A percentile compares a stretch with the other conserved stretches of the same genome.
These are phyloP conservation scores for Rostratula benghalensis DNA, from an alignment of 2,113 vertebrate genomes.

Conservation along the genomic window DNA sequence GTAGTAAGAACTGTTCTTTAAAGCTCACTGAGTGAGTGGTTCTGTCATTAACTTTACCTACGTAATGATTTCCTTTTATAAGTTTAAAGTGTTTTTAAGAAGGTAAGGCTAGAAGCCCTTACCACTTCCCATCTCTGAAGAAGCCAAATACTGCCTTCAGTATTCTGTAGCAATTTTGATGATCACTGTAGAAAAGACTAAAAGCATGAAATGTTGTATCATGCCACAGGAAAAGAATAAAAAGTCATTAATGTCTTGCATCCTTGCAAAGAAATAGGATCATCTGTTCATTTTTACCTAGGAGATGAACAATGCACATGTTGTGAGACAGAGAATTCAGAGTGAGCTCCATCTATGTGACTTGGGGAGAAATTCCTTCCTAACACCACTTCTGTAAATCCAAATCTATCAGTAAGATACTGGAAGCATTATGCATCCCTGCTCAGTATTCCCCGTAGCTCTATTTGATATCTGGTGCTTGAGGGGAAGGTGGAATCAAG, in stretches of 20 bases:
- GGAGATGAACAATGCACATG: background rate
- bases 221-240: background rate
- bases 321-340: background rate
- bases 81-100: conserved; percentile 9
- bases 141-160: background rate
- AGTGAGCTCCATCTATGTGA: background rate
- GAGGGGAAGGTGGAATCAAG: background rate
- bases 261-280: background rate
- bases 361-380: background rate
- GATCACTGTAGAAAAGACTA: background rate
- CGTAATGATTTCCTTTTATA: background rate
- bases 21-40: background rate
- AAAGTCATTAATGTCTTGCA: background rate
- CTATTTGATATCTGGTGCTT: background rate
- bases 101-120: background rate
- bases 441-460: background rate
- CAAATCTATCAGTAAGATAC: background rate
- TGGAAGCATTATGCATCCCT: background rate
- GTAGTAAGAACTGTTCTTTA: background rate
- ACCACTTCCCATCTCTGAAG: background rate
- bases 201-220: background rate
- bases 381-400: background rate
- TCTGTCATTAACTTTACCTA: background rate
- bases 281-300: background rate
- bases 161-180: background rate